Evolutionary conservation across 1,140 invertebrate species (phyloP).

Genomic region (Carcinoscorpius rotundicauda): DNA sequence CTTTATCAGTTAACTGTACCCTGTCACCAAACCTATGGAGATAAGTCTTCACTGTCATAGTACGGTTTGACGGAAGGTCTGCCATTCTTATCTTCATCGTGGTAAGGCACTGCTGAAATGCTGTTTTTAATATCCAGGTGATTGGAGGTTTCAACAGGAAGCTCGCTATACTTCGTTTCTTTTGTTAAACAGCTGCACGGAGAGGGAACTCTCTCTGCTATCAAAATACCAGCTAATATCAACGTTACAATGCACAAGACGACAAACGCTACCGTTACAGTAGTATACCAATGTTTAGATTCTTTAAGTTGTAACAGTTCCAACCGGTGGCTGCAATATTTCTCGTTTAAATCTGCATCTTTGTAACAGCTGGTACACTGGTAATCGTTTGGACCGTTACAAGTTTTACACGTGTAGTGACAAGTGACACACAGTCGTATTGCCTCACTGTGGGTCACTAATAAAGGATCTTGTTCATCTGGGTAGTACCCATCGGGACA

Average conservation of each 20-base stretch:
- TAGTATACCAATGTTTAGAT: constrained; percentile 17
- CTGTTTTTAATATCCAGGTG: no score
- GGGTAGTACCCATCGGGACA: constrained; percentile 33
- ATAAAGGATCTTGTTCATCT: constrained; percentile 14
- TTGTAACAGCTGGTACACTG: constrained; percentile 41
- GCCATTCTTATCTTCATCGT: no score
- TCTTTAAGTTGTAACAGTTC: constrained; percentile 17
- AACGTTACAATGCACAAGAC: constrained; percentile 19
- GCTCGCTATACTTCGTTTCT: no score
- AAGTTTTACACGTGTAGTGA: constrained; percentile 45
- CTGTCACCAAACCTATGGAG: no score
- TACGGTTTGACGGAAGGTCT: constrained; percentile 1
- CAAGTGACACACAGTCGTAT: constrained; percentile 34
- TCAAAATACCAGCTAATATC: constrained; percentile 21
- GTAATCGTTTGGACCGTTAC: constrained; percentile 42
- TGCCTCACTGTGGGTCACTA: constrained; percentile 1
- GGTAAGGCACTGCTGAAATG: no score
- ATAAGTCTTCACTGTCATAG: constrained; percentile 9
- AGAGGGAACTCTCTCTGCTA: constrained; percentile 8
- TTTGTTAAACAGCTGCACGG: constrained; percentile 1
- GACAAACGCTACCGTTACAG: constrained; percentile 18
- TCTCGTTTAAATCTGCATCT: constrained; percentile 15
- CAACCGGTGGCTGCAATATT: constrained; percentile 18
- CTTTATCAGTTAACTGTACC: no score
- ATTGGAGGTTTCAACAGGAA: no score